Conservation (phyloP, 2,888 invertebrate species). For the Apodemia mormo region DNA sequence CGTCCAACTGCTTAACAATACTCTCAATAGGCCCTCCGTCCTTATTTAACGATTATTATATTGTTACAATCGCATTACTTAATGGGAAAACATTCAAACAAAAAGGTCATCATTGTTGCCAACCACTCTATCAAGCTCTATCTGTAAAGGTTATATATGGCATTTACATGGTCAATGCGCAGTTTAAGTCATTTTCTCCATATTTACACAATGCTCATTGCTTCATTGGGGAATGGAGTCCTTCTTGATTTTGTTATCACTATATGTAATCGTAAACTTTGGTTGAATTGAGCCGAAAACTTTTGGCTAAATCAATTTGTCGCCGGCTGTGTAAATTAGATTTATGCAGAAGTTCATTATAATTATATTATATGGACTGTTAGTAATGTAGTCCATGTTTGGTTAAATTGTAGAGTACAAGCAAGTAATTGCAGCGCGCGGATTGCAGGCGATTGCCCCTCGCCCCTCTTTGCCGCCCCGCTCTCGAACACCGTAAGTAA, state of each 20-base stretch:
- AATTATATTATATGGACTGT: slow-evolving; percentile 34
- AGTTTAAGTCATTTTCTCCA: background rate
- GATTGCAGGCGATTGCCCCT: slow-evolving; percentile 75
- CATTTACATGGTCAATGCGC: background rate
- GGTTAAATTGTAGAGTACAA: slow-evolving; percentile 70
- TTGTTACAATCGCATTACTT: slow-evolving; percentile 28
- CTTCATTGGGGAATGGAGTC: background rate
- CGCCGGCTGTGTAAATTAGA: background rate
- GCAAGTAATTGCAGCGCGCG: slow-evolving; percentile 79
- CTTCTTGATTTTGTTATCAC: slow-evolving; percentile 10
- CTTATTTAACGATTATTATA: slow-evolving; percentile 6
- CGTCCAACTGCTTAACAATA: slow-evolving; percentile 50
- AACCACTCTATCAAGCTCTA: slow-evolving; percentile 17
- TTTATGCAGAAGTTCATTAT: background rate
- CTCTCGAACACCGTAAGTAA: slow-evolving; percentile 80
- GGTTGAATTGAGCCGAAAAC: background rate
- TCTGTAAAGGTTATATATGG: slow-evolving; percentile 17
- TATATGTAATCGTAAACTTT: background rate
- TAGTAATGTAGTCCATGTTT: slow-evolving; percentile 48
- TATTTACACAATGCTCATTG: background rate
- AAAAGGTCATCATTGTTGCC: slow-evolving; percentile 20
- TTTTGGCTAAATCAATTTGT: background rate
- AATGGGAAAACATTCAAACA: slow-evolving; percentile 28
- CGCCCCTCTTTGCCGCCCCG: slow-evolving; percentile 67
- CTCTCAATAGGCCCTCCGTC: slow-evolving; percentile 22